These are phyloP conservation scores for Pholis gunnellus DNA, from an alignment of 2,113 vertebrate species.

Conservation along the genomic window DNA sequence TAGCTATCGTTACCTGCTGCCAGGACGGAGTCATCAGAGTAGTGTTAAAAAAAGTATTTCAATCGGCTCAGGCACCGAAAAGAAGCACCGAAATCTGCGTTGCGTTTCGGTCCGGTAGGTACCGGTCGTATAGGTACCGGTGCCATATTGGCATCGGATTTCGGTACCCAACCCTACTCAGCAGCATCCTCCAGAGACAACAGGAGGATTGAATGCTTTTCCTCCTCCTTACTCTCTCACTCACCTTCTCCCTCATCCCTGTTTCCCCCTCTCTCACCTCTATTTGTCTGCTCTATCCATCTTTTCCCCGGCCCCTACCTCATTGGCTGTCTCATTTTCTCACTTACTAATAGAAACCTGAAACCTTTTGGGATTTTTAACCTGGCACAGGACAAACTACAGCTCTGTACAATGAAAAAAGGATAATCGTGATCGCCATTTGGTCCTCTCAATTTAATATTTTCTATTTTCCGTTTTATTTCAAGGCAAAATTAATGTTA, in stretches of 20 bases:
- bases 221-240: slow-evolving; percentile 34
- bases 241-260: slow-evolving; percentile 32
- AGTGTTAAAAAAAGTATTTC: no score
- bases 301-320: not conserved
- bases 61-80: no score
- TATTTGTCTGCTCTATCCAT: slow-evolving; percentile 27
- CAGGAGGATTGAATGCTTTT: slow-evolving; percentile 41
- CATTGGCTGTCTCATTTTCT: slow-evolving; percentile 6
- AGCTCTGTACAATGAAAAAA: no score
- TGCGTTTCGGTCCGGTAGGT: no score
- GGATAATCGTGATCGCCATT: not conserved
- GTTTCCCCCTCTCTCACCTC: slow-evolving; percentile 2
- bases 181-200: slow-evolving; percentile 59
- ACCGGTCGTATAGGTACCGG: no score
- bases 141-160: no score
- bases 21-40: no score
- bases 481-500: not conserved
- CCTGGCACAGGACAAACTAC: not conserved
- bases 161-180: no score
- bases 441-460: not conserved
- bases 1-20: no score
- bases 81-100: no score
- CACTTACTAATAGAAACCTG: not conserved
- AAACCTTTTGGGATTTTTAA: not conserved
- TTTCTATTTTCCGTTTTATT: not conserved